Evolutionary conservation across 2,888 invertebrate genomes (phyloP), one percentile per base, ranked within the genome.

Genomic region (Allolobophora icterica): DNA sequence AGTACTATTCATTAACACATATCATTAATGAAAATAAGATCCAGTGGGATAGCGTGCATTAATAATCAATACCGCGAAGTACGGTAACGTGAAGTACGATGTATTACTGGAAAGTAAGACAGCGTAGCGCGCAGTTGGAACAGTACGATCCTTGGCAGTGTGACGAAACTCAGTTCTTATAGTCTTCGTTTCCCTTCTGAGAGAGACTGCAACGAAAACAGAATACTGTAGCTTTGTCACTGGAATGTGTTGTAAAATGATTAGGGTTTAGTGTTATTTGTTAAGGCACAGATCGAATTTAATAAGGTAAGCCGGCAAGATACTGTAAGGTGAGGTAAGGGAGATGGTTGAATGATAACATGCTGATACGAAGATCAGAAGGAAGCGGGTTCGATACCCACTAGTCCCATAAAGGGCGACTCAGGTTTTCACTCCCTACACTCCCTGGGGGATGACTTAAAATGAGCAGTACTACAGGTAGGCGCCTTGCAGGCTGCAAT

Each of bases 181-280:
- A 71, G 71, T 71, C 71, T 71, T 71, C n/a, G 71, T 71, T 71
- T 71, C n/a, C n/a, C 71, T 71, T 71, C 71, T n/a, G 71, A 71
- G 71, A 71, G 11, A 8, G 71, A 1, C 71, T 71, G 71, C n/a
- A n/a, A n/a, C 4, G n/a, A 71, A 30, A 71, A n/a, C 5, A 71
- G 30, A 71, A n/a, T 30, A n/a, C n/a, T n/a, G n/a, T n/a, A 6
- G 71, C 17, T 13, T n/a, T 71, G 8, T 71, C 71, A n/a, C 71
- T 71, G 6, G n/a, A 71, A 71, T 6, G 0, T 0, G 71, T 1
- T n/a, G 71, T 71, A n/a, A 71, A 71, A 8, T 30, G 6, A 71
- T 8, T 13, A 71, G 71, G 52, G 11, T 71, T 8, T 11, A 17
- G 71, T n/a, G 8, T n/a, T 13, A 13, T 5, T 71, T 30, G 71